Evolutionary conservation across 2,113 vertebrate species (phyloP).

Genomic region (Coracopsis vasa): DNA sequence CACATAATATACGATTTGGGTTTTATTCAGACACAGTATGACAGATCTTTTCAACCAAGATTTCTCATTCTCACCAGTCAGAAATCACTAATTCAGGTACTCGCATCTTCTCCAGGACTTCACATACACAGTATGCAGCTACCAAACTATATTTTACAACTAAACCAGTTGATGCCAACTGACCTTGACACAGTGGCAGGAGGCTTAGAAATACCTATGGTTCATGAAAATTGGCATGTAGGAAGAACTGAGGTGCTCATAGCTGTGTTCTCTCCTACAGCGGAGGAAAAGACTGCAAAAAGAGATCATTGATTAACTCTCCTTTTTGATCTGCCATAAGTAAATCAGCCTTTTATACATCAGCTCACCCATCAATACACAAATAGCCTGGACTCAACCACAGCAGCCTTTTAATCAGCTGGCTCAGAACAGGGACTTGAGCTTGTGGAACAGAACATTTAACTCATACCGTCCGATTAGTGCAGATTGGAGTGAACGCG

Average conservation of each 20-base stretch:
- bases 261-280: not conserved
- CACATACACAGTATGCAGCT: not conserved
- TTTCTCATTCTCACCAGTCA: not conserved
- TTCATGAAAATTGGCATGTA: not conserved
- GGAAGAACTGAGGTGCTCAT: not conserved
- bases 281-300: not conserved
- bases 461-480: constrained; percentile 88
- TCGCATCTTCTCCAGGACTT: not conserved
- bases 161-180: not conserved
- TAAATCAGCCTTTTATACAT: not conserved
- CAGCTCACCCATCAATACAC: not conserved
- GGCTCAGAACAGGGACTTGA: not conserved
- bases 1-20: not conserved
- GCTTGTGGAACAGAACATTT: not conserved
- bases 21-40: not conserved
- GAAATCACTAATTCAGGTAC: not conserved
- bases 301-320: not conserved
- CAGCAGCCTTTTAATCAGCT: not conserved
- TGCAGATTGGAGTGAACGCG: constrained; percentile 95
- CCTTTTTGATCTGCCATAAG: not conserved
- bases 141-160: not conserved
- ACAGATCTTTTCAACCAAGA: not conserved
- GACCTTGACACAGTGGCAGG: not conserved
- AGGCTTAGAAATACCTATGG: not conserved
- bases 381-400: not conserved